Evolutionary conservation across 2,113 vertebrate species (phyloP).

Genomic region (Morone saxatilis): DNA sequence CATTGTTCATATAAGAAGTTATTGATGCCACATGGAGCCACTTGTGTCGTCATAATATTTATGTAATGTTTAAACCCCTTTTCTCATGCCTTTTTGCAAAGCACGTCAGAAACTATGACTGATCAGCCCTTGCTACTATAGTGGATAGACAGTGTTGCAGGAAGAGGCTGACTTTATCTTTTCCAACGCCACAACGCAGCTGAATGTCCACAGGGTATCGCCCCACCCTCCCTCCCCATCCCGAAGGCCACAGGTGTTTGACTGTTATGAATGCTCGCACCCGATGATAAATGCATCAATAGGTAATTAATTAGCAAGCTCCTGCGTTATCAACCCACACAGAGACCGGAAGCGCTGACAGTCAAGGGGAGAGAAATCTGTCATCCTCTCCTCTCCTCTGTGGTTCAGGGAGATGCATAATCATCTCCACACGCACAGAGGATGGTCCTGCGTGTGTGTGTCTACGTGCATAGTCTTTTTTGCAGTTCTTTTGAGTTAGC

Average conservation of each 20-base stretch:
- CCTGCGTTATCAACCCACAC: conserved; percentile 64
- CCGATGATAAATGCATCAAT: conserved; percentile 50
- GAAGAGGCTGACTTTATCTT: conserved; percentile 24
- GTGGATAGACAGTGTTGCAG: conserved; percentile 17
- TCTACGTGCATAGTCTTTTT: background rate
- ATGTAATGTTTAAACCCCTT: background rate
- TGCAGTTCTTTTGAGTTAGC: conserved; percentile 30
- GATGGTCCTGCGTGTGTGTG: background rate
- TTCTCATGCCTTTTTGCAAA: background rate
- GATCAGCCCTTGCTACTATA: background rate
- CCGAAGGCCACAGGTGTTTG: conserved; percentile 19
- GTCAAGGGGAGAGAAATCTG: conserved; percentile 68
- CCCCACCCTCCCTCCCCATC: background rate
- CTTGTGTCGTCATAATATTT: background rate
- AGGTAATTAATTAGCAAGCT: conserved; percentile 70
- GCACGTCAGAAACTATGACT: conserved; percentile 13
- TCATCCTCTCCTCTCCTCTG: conserved; percentile 49
- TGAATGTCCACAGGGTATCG: conserved; percentile 2
- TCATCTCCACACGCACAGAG: conserved; percentile 22
- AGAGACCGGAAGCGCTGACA: conserved; percentile 55
- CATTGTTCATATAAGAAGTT: background rate
- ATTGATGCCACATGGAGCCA: background rate
- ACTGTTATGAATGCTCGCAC: conserved; percentile 36
- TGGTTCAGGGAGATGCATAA: conserved; percentile 48
- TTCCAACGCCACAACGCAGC: background rate